Conservation (phyloP, 1,140 invertebrate species). For the Venustaconcha ellipsiformis region DNA sequence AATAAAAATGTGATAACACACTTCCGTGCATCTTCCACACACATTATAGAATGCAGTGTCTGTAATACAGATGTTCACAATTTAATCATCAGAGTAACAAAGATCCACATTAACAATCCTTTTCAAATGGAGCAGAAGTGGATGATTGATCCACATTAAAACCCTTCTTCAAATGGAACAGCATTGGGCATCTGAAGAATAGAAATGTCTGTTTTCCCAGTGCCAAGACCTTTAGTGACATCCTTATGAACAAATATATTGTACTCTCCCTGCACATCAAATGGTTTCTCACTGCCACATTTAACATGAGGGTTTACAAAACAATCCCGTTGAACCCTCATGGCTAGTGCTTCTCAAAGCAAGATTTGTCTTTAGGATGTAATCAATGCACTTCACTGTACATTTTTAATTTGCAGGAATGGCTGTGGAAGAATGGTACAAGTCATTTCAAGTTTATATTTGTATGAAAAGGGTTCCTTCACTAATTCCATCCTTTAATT, state of each 20-base stretch:
- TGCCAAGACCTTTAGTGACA: slow-evolving; percentile 18
- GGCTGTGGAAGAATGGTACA: slow-evolving; percentile 9
- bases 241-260: slow-evolving; percentile 15
- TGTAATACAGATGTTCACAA: too few species aligned
- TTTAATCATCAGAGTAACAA: too few species aligned
- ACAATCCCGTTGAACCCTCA: slow-evolving; percentile 4
- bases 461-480: too few species aligned
- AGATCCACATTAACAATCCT: too few species aligned
- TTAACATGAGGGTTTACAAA: slow-evolving; percentile 18
- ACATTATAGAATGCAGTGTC: too few species aligned
- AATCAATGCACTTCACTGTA: slow-evolving; percentile 11
- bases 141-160: too few species aligned
- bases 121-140: too few species aligned
- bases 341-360: slow-evolving; percentile 8
- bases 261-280: slow-evolving; percentile 25
- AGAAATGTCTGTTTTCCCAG: slow-evolving; percentile 17
- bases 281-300: slow-evolving; percentile 7
- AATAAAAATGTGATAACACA: too few species aligned
- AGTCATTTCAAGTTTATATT: slow-evolving; percentile 3
- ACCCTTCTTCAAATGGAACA: too few species aligned
- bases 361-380: slow-evolving; percentile 11
- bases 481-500: too few species aligned
- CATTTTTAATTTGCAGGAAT: slow-evolving; percentile 12
- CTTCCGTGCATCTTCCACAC: too few species aligned
- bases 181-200: slow-evolving; percentile 1